Conservation (phyloP, 2,888 invertebrate species). For the Pemphredon lugubris region DNA sequence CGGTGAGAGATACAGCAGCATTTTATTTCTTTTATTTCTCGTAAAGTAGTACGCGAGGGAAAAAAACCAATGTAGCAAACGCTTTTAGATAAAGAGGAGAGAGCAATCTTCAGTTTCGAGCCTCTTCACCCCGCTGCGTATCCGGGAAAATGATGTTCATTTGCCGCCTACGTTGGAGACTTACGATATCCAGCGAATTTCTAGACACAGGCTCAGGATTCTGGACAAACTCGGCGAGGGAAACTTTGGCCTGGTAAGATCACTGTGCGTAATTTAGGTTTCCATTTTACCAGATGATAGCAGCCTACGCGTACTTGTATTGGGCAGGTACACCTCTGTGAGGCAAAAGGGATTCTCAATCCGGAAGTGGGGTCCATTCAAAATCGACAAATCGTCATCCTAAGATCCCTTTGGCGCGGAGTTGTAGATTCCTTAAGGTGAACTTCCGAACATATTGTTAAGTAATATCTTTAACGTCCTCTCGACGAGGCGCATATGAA, state of each 20-base stretch:
- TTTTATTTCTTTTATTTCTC: too few relatives aligned
- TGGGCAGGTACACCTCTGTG: slow-evolving; percentile 87
- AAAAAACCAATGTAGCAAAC: too few relatives aligned
- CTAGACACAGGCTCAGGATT: slow-evolving; percentile 91
- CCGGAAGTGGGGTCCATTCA: slow-evolving; percentile 82
- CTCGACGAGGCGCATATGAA: too few relatives aligned
- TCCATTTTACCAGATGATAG: too few relatives aligned
- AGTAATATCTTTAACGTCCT: background rate
- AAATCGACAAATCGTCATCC: slow-evolving; percentile 88
- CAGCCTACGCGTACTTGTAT: background rate
- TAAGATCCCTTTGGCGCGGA: slow-evolving; percentile 89
- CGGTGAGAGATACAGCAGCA: slow-evolving; percentile 81
- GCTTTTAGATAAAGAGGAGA: slow-evolving; percentile 83
- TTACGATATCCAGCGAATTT: slow-evolving; percentile 82
- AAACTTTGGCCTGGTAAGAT: slow-evolving; percentile 89
- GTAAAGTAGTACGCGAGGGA: too few relatives aligned
- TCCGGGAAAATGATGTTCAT: slow-evolving; percentile 83
- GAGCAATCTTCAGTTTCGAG: slow-evolving; percentile 87
- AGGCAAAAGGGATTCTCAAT: slow-evolving; percentile 88
- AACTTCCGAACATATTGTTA: background rate
- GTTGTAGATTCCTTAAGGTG: slow-evolving; percentile 86
- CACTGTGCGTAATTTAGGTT: too few relatives aligned
- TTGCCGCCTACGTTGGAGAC: slow-evolving; percentile 69
- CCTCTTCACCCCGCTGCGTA: slow-evolving; percentile 88
- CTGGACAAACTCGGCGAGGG: slow-evolving; percentile 94